Evolutionary conservation across 64 coral and sea anemone genomes (phyloP), one percentile per base, ranked within the genome.

Genomic region (Montipora foliosa): DNA sequence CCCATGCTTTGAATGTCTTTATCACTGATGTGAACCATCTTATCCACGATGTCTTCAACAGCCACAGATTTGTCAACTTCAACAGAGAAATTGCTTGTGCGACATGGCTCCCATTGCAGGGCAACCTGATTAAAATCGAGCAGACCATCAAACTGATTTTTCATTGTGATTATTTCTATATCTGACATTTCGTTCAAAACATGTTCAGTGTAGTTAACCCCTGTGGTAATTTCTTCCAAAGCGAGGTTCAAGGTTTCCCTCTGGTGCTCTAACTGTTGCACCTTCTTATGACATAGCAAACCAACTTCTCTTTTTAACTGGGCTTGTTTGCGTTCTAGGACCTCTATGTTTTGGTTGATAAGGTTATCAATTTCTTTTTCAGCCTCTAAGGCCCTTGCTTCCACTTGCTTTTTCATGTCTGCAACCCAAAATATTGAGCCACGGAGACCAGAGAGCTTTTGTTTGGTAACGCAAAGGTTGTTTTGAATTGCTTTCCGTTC

Each of bases 381-480:
- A 13, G 82, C 62, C 19, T 86, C 82, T 5, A 44, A 86, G 9
- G 82, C 82, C 45, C 82, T 70, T 7, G 68, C 44, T 12, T 86
- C 47, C 66, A 86, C 82, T 86, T 86, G 82, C 45, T 72, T 86
- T 59, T 86, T 70, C 82, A 86, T 71, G 68, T 86, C 82, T 71
- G 29, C 8, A 9, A 86, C 82, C 82, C 62, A 86, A 50, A 86
- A 49, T 71, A 86, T 86, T 14, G 82, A 86, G 9, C 64, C 66
- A 71, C 19, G 82, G 22, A 86, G 82, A 86, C 64, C 82, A 71
- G 82, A 49, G 16, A 86, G 44, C 47, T 86, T 86, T 24, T 86
- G 44, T 64, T 86, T 86, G 0, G 82, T 70, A 20, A 8, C 49
- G 15, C 67, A 47, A 2, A 86, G 44, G 82, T 16, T 70, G 16